Conservation (phyloP, 2,113 vertebrate genomes). For the Nyctibius bracteatus region DNA sequence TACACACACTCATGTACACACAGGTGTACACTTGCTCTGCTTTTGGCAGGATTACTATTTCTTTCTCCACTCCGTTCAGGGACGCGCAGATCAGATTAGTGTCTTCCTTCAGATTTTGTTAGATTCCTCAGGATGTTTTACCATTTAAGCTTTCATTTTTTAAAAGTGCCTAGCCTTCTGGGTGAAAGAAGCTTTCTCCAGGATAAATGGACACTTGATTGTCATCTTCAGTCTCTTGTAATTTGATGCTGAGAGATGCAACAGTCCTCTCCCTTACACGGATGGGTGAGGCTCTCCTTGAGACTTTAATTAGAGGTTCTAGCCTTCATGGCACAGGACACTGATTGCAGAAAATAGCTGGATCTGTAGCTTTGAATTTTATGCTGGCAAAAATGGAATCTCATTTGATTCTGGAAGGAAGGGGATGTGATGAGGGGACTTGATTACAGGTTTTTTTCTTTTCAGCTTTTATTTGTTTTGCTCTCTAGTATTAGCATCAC, state of each 20-base stretch:
- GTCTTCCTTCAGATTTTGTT: background rate
- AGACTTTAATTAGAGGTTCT: background rate
- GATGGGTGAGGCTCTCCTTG: background rate
- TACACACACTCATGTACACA: background rate
- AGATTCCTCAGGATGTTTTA: background rate
- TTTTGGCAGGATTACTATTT: background rate
- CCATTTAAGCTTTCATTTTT: background rate
- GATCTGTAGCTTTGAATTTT: background rate
- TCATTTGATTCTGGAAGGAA: background rate
- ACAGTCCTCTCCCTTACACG: fast-evolving
- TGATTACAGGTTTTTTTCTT: background rate
- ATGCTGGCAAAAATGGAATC: background rate
- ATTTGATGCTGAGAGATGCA: background rate
- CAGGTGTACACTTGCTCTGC: background rate
- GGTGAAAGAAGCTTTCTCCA: background rate
- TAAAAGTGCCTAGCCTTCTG: background rate
- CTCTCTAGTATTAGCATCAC: background rate
- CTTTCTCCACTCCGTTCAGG: background rate
- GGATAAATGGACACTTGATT: background rate
- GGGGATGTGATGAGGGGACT: background rate
- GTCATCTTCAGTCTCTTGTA: background rate
- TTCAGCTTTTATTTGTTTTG: background rate
- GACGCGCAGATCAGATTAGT: background rate
- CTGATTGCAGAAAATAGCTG: background rate
- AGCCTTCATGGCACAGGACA: background rate